A percentile compares a stretch with the other conserved stretches of the same genome.
phyloP scores from a whole-genome alignment of 2,888 invertebrate species.

The Caenorhabditis sulstoni region DNA sequence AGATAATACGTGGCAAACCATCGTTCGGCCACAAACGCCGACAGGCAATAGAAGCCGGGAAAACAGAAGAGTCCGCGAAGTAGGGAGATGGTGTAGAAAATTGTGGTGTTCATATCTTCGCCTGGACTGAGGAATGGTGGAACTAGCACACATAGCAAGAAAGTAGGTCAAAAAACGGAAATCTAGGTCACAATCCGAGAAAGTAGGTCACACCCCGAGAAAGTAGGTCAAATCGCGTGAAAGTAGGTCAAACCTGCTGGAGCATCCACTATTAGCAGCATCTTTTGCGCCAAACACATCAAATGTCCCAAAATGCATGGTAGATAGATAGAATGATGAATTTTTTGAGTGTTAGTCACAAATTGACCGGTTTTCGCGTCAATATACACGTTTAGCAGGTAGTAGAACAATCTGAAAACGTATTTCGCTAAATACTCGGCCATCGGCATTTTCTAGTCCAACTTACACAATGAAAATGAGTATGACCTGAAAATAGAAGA shows the following conservation, averaged over 20 bases:
- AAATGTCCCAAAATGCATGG: conserved; percentile 47
- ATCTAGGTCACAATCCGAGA: no score
- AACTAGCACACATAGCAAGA: no score
- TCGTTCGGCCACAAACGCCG: conserved; percentile 47
- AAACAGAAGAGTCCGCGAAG: conserved; percentile 46
- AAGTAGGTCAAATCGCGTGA: no score
- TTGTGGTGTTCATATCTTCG: conserved; percentile 9
- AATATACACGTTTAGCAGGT: conserved; percentile 50
- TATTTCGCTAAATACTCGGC: no score
- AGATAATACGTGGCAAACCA: conserved; percentile 56
- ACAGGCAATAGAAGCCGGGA: conserved; percentile 46
- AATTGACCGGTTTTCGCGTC: conserved; percentile 36
- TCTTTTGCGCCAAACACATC: conserved; percentile 38
- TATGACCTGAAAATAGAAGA: conserved; percentile 36
- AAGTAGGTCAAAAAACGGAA: no score
- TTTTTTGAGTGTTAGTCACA: conserved; percentile 47
- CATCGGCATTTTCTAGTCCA: background rate
- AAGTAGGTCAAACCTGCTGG: conserved; percentile 23
- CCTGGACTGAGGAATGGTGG: conserved; percentile 36
- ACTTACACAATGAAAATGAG: conserved; percentile 46
- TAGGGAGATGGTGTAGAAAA: conserved; percentile 43
- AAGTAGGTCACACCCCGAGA: no score
- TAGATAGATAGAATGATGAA: conserved; percentile 51
- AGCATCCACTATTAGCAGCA: conserved; percentile 39
- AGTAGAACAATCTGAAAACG: conserved; percentile 39